Evolutionary conservation across 1,140 invertebrate species (phyloP).

Genomic region (Papilio helenus): DNA sequence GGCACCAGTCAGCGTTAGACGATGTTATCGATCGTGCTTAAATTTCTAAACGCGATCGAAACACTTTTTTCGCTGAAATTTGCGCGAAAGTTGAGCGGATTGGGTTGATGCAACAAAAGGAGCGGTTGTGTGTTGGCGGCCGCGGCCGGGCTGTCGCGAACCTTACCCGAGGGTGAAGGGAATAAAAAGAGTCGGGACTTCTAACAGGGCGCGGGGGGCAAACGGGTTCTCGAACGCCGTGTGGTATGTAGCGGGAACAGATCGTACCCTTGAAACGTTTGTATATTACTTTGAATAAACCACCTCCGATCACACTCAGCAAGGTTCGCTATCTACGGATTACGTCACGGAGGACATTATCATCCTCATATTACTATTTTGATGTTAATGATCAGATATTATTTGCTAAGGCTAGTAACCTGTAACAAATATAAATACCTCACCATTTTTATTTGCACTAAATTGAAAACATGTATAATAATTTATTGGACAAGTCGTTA

Average conservation of each 20-base stretch:
- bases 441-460: not conserved
- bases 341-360: too few relatives aligned
- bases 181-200: conserved; percentile 80
- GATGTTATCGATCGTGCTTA: conserved; percentile 32
- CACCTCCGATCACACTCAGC: too few relatives aligned
- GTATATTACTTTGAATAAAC: too few relatives aligned
- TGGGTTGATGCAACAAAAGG: conserved; percentile 49
- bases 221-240: conserved; percentile 71
- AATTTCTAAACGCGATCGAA: conserved; percentile 34
- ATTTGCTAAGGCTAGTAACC: not conserved
- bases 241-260: conserved; percentile 51
- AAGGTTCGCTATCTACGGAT: too few relatives aligned
- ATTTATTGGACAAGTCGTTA: not conserved
- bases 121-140: conserved; percentile 47
- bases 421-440: not conserved
- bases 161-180: conserved; percentile 71
- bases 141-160: conserved; percentile 67
- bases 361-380: too few relatives aligned
- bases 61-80: conserved; percentile 40
- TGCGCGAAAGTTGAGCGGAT: conserved; percentile 57
- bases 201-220: conserved; percentile 74
- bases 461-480: not conserved
- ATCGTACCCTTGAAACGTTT: not conserved
- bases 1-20: conserved; percentile 23
- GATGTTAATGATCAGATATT: not conserved